phyloP scores from a whole-genome alignment of 2,797 vertebrate species.

The Tenualosa thibaudeaui region DNA sequence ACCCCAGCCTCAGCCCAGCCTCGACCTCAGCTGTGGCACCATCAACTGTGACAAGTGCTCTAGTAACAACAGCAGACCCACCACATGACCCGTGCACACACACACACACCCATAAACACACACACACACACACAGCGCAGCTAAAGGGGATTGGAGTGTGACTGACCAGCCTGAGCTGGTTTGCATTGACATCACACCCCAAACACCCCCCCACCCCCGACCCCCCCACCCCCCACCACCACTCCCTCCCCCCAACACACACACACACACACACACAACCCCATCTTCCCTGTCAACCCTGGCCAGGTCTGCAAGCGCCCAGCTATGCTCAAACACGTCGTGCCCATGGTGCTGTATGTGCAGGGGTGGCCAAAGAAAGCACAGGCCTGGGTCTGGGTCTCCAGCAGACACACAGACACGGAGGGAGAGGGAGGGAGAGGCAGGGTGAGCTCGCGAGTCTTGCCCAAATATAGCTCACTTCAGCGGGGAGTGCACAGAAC shows the following conservation, averaged over 20 bases:
- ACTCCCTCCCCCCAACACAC: neutral
- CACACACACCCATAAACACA: neutral
- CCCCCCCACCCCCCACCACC: too few relatives aligned
- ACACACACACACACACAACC: neutral
- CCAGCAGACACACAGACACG: neutral
- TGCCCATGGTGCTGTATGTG: too few relatives aligned
- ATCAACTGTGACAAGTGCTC: neutral
- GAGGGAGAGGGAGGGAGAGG: neutral
- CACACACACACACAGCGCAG: neutral
- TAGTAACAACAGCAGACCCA: neutral
- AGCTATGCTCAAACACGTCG: neutral
- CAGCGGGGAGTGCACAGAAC: neutral
- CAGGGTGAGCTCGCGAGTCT: neutral
- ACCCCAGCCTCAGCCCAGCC: neutral
- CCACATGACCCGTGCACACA: neutral
- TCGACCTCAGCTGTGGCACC: neutral
- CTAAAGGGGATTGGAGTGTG: too few relatives aligned
- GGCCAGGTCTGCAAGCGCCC: neutral
- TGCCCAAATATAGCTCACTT: slow-evolving; percentile 24
- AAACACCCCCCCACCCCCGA: too few relatives aligned
- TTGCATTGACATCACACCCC: neutral
- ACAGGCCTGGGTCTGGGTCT: neutral
- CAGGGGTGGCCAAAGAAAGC: slow-evolving; percentile 18
- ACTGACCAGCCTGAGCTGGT: neutral
- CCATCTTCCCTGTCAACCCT: too few relatives aligned